Base-by-base conservation (phyloP, 2,888 invertebrate species). In the Poecilobothrus nobilitatus region DNA sequence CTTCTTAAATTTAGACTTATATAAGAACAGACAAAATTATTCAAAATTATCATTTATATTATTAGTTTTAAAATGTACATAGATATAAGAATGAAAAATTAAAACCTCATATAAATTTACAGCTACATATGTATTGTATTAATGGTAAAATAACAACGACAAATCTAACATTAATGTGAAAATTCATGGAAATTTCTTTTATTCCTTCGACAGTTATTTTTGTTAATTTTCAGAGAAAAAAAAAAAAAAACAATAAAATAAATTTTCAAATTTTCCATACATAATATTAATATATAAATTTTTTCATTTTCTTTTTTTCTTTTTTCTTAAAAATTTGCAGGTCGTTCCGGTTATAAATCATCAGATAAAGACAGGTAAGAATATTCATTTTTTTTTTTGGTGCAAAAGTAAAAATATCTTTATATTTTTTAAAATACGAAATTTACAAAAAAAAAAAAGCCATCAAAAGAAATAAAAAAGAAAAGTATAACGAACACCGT, bases 321-420 rank as follows among this genome's bases (percentile, higher is more conserved):
- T 70, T 76, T 70, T 70, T 72, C 20, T 44, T 15, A 9, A 18
- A 41, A 63, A 44, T 61, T 85, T 85, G 72, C 87, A 91, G 91
- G 90, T 80, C 89, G 89, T 84, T 90, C 90, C 74, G 91, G 91
- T 82, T 91, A 91, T 84, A 90, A 91, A 84, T 90, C 91, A 82
- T 88, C 90, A 77, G 91, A 91, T 82, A 86, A 91, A 83, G 91
- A 91, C 84, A 90, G 90, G 91, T 92, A 83, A 89, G 88, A 65
- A 65, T n/a, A 34, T 18, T n/a, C 27, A 65, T 34, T 34, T 65
- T 2, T 34, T n/a, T n/a, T 41, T 1, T 41, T 8, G 41, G 15
- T 12, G 41, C 3, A 18, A 15, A 53, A n/a, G 44, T 44, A 53
- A 53, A 53, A 53, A 53, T 18, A 18, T 27, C 27, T 27, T 27